Conservation (phyloP, 2,888 invertebrate genomes). For the Heliothis peltigera region DNA sequence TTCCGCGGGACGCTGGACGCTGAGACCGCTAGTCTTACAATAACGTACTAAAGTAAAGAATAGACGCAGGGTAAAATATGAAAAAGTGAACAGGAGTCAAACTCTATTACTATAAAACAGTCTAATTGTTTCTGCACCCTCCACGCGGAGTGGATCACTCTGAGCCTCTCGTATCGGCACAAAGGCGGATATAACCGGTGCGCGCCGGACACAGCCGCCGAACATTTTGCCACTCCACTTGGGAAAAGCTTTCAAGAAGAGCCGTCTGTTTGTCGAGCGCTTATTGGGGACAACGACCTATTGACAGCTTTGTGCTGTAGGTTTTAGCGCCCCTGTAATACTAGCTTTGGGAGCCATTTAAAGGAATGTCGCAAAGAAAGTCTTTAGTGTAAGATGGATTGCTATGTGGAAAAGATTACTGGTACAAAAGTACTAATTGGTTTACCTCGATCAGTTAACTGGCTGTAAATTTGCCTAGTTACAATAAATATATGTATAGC, state of each 20-base stretch:
- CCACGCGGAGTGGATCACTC: slow-evolving; percentile 33
- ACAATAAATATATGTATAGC: too few species aligned
- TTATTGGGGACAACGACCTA: slow-evolving; percentile 30
- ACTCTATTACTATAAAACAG: slow-evolving; percentile 32
- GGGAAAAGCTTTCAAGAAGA: slow-evolving; percentile 54
- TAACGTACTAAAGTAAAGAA: too few species aligned
- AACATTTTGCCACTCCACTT: slow-evolving; percentile 47
- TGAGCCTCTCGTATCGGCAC: slow-evolving; percentile 45
- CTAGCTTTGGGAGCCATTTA: slow-evolving; percentile 8
- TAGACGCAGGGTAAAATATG: slow-evolving; percentile 2
- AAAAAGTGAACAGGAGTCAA: slow-evolving; percentile 1
- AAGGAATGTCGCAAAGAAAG: background rate
- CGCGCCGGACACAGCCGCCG: slow-evolving; percentile 18
- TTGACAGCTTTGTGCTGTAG: slow-evolving; percentile 33
- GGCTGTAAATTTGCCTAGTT: too few species aligned
- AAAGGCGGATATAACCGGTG: slow-evolving; percentile 50
- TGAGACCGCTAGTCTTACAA: too few species aligned
- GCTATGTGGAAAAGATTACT: background rate
- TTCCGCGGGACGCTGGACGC: too few species aligned
- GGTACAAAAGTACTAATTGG: background rate
- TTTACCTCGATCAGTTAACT: background rate
- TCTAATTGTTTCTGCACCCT: slow-evolving; percentile 37
- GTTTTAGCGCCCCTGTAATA: background rate
- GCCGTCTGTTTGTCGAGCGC: slow-evolving; percentile 51
- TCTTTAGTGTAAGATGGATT: background rate